These are phyloP conservation scores for Sebastes hopkinsi DNA, from an alignment of 2,797 vertebrate genomes.

Conservation along the genomic window DNA sequence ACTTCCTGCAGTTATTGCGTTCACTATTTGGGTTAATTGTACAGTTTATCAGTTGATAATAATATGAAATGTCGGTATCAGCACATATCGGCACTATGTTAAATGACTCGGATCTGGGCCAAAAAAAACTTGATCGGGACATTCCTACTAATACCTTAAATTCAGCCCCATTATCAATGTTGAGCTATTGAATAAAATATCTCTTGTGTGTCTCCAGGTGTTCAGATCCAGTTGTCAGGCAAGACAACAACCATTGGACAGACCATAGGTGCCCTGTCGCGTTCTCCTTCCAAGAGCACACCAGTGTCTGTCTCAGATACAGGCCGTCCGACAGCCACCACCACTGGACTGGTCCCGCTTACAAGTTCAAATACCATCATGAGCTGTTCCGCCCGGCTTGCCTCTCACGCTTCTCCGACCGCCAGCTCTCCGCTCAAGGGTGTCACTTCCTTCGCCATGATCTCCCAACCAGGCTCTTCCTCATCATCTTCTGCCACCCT, in stretches of 20 bases:
- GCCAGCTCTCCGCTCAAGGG: constrained; percentile 74
- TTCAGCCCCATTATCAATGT: neutral
- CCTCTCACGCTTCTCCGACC: constrained; percentile 85
- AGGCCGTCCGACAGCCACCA: constrained; percentile 58
- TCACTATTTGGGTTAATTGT: no score
- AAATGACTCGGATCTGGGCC: no score
- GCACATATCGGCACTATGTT: no score
- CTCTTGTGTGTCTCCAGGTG: constrained; percentile 46
- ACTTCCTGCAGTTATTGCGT: no score
- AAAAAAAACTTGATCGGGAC: neutral
- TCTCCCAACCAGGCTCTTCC: constrained; percentile 39
- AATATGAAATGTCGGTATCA: no score
- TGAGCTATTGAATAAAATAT: neutral
- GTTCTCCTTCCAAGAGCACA: constrained; percentile 70
- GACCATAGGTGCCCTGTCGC: constrained; percentile 60
- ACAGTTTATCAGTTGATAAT: no score
- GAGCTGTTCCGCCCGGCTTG: constrained; percentile 85
- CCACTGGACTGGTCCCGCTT: constrained; percentile 69
- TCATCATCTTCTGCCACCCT: constrained; percentile 26
- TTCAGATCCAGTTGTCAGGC: constrained; percentile 76
- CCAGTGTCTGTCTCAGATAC: constrained; percentile 45
- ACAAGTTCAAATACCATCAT: constrained; percentile 72
- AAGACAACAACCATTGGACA: constrained; percentile 73
- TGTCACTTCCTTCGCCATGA: constrained; percentile 70
- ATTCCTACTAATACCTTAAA: neutral